Percentiles rank a stretch among this genome's conserved stretches.
These are phyloP conservation scores for Hypothenemus hampei DNA, from an alignment of 1,140 invertebrate species.

Conservation along the genomic window DNA sequence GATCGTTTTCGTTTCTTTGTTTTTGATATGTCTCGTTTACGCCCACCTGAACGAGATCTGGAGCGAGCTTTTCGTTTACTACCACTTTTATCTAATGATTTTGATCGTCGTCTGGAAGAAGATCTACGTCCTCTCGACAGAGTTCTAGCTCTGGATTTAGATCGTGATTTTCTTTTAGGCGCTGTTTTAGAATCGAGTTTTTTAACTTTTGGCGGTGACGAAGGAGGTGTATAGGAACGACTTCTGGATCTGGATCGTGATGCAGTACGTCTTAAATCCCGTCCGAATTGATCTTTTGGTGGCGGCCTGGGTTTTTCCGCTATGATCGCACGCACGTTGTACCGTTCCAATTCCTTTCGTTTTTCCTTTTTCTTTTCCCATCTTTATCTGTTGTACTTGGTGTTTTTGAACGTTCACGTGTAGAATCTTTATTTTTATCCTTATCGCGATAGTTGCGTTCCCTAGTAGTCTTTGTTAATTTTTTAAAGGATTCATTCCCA, in stretches of 20 bases:
- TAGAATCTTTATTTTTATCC: constrained; percentile 36
- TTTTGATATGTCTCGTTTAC: constrained; percentile 43
- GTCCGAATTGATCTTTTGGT: constrained; percentile 70
- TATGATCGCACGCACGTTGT: constrained; percentile 74
- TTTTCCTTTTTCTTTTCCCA: constrained; percentile 63
- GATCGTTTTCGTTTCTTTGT: constrained; percentile 40
- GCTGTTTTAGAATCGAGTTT: constrained; percentile 26
- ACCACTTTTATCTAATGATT: constrained; percentile 45
- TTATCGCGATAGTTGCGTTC: constrained; percentile 73
- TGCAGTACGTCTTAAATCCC: constrained; percentile 60
- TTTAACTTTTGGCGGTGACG: constrained; percentile 4
- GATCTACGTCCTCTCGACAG: constrained; percentile 36
- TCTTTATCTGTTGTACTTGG: constrained; percentile 42
- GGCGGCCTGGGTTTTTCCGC: constrained; percentile 61
- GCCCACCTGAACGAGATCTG: constrained; percentile 48
- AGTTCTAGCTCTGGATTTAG: constrained; percentile 39
- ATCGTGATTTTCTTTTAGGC: constrained; percentile 33
- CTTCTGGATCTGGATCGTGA: constrained; percentile 39
- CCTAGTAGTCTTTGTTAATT: constrained; percentile 72
- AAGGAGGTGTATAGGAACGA: constrained; percentile 27
- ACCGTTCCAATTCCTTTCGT: constrained; percentile 72
- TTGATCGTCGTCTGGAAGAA: constrained; percentile 29
- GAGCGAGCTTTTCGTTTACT: constrained; percentile 46
- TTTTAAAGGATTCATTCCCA: constrained; percentile 65
- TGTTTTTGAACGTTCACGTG: constrained; percentile 30